Evolutionary conservation across 2,113 vertebrate genomes (phyloP).

Genomic region (Bubo blakistoni): DNA sequence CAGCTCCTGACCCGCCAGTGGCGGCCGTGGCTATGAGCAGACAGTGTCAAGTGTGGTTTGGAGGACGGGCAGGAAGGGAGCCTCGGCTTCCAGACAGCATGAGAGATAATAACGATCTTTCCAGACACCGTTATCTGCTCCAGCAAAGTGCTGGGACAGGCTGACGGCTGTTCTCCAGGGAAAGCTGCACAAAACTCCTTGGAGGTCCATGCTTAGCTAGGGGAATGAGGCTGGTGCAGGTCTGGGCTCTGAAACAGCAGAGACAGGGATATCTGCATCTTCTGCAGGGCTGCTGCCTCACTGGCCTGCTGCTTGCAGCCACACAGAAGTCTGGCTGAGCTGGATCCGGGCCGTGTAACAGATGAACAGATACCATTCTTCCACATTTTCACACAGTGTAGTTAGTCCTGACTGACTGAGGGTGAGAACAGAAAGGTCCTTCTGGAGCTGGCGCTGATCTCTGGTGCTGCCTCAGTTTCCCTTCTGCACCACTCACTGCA

Average conservation of each 20-base stretch:
- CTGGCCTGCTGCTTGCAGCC: neutral
- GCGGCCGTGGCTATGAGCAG: neutral
- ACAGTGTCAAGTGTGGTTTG: accelerated
- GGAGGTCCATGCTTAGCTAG: accelerated
- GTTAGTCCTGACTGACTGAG: neutral
- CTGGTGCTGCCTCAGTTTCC: neutral
- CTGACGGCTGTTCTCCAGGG: neutral
- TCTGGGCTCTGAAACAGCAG: neutral
- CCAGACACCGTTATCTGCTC: conserved; percentile 31
- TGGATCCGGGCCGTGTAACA: neutral
- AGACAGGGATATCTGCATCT: neutral
- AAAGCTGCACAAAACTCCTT: neutral
- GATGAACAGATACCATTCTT: neutral
- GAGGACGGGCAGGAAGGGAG: conserved; percentile 35
- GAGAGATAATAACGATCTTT: conserved; percentile 34
- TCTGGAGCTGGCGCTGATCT: neutral
- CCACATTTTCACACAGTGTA: neutral
- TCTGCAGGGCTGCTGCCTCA: accelerated
- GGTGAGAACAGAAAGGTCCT: neutral
- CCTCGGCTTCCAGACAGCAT: neutral
- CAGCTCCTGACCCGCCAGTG: neutral
- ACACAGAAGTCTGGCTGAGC: neutral
- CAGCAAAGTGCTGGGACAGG: neutral
- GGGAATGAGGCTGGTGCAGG: neutral
- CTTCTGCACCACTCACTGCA: neutral